Conservation (phyloP, 1,140 invertebrate species). For the Parasteatoda tepidariorum region DNA sequence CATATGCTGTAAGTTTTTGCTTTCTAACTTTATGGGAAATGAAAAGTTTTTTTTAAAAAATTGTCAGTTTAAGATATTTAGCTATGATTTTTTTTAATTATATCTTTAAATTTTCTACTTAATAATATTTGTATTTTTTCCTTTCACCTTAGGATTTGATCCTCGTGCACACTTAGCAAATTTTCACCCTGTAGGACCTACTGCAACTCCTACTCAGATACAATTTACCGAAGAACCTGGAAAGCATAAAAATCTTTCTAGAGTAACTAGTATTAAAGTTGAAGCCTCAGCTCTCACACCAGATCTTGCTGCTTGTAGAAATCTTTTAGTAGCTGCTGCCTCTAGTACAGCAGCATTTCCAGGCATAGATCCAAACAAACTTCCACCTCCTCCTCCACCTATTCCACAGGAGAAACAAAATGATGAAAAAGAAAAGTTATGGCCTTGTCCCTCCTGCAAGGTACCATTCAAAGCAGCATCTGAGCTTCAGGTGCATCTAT, state of each 20-base stretch:
- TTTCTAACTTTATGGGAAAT: too few relatives aligned
- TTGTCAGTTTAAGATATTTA: too few relatives aligned
- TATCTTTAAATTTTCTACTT: too few relatives aligned
- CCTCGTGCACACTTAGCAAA: conserved; percentile 61
- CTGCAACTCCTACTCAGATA: conserved; percentile 51
- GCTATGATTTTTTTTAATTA: too few relatives aligned
- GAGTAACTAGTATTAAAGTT: conserved; percentile 48
- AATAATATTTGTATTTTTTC: too few relatives aligned
- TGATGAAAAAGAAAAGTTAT: conserved; percentile 61
- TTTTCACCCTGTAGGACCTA: conserved; percentile 57
- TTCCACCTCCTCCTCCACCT: conserved; percentile 39
- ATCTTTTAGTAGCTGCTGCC: conserved; percentile 49
- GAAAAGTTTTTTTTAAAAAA: too few relatives aligned
- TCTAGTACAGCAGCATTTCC: conserved; percentile 57
- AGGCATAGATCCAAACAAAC: conserved; percentile 60
- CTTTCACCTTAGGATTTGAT: conserved; percentile 60
- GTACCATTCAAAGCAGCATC: conserved; percentile 62
- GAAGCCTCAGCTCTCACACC: conserved; percentile 45
- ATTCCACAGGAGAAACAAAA: conserved; percentile 22
- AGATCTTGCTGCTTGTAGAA: conserved; percentile 55
- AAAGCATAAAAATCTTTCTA: conserved; percentile 46
- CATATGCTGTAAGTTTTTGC: too few relatives aligned
- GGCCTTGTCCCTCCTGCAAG: conserved; percentile 64
- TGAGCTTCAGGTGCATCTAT: conserved; percentile 62
- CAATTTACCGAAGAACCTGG: conserved; percentile 52